These are phyloP conservation scores for Trichogramma pretiosum DNA, from an alignment of 1,140 invertebrate genomes.

Conservation along the genomic window DNA sequence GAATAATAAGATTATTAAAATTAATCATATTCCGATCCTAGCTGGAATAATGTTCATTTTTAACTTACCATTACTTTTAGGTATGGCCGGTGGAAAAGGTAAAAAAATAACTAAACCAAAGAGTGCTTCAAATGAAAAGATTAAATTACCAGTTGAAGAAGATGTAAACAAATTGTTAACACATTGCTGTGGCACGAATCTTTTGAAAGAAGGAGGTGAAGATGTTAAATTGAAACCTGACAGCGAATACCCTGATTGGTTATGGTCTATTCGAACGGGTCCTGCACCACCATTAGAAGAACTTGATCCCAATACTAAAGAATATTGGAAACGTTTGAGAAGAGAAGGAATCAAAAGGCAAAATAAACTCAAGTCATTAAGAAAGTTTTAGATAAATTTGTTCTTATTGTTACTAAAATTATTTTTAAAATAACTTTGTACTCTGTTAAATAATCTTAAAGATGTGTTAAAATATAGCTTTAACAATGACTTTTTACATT, in stretches of 20 bases:
- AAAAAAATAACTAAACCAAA: constrained; percentile 52
- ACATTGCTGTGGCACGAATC: constrained; percentile 81
- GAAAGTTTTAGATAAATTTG: constrained; percentile 17
- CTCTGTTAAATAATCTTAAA: too few species aligned
- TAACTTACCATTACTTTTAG: constrained; percentile 15
- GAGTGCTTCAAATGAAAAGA: constrained; percentile 56
- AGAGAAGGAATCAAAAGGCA: constrained; percentile 53
- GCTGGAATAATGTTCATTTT: too few species aligned
- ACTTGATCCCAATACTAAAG: constrained; percentile 67
- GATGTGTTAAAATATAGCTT: too few species aligned
- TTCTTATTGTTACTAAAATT: too few species aligned
- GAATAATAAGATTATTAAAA: too few species aligned
- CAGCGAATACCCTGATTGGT: constrained; percentile 87
- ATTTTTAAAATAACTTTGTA: too few species aligned
- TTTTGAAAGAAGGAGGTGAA: constrained; percentile 63
- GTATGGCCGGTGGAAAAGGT: constrained; percentile 10
- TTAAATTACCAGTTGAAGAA: constrained; percentile 73
- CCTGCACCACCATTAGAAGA: constrained; percentile 57
- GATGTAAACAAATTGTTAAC: constrained; percentile 71
- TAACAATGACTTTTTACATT: too few species aligned
- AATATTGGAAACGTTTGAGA: constrained; percentile 69
- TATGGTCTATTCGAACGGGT: constrained; percentile 67
- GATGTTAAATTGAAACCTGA: constrained; percentile 78
- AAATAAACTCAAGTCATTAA: constrained; percentile 49
- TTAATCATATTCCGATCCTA: too few species aligned